phyloP scores from a whole-genome alignment of 2,113 vertebrate species.

The Hippolais icterina region DNA sequence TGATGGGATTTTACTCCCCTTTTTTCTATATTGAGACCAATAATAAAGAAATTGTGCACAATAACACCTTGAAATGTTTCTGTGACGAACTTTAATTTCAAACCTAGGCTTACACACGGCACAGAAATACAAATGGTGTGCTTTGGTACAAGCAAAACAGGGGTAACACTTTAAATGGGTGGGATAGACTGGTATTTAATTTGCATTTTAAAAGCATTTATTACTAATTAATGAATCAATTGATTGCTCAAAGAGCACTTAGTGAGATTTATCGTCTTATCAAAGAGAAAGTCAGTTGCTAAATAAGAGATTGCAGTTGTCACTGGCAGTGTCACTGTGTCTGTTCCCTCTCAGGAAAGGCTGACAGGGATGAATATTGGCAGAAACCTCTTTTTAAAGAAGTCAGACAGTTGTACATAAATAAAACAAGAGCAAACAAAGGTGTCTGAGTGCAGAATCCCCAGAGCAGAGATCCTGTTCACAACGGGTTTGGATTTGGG shows the following conservation, averaged over 20 bases:
- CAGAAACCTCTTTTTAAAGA: background rate
- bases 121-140: background rate
- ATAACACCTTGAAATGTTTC: background rate
- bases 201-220: conserved; percentile 68
- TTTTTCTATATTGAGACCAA: background rate
- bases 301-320: conserved; percentile 53
- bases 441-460: background rate
- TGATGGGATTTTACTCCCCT: fast-evolving
- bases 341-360: background rate
- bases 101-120: background rate
- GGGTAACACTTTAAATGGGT: conserved; percentile 27
- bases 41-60: background rate
- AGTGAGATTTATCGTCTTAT: conserved; percentile 68
- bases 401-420: background rate
- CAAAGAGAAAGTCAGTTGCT: conserved; percentile 56
- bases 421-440: background rate
- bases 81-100: background rate
- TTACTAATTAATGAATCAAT: conserved; percentile 72
- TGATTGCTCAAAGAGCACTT: conserved; percentile 64
- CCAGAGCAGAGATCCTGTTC: too few relatives aligned
- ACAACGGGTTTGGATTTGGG: fast-evolving
- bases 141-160: background rate
- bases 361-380: background rate
- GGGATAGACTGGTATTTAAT: conserved; percentile 50
- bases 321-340: conserved; percentile 18